Conservation (phyloP, 2,113 vertebrate species). For the Rhinoderma darwinii region DNA sequence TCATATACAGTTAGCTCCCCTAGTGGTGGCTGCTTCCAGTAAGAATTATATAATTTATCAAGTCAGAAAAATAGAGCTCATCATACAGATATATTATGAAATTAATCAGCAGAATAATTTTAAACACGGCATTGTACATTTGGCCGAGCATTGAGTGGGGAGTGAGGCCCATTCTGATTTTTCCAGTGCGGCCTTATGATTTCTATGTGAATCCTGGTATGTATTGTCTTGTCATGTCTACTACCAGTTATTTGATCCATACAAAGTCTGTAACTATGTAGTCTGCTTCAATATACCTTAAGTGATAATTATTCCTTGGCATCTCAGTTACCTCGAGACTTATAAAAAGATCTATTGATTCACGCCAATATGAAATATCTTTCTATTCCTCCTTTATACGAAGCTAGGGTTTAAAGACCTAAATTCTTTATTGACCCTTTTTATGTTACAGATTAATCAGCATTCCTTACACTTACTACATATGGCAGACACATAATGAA, state of each 20-base stretch:
- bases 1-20: too few species aligned
- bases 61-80: too few species aligned
- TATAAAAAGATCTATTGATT: conserved; percentile 7
- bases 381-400: background rate
- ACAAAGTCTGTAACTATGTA: background rate
- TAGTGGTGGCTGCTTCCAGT: too few species aligned
- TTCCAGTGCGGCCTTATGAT: background rate
- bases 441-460: conserved; percentile 37
- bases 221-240: background rate
- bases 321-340: too few species aligned
- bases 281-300: background rate
- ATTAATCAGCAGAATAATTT: too few species aligned
- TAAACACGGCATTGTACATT: too few species aligned
- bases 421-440: conserved; percentile 44
- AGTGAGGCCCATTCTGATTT: background rate
- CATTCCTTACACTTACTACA: conserved; percentile 49
- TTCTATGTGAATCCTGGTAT: background rate
- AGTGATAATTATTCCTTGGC: background rate
- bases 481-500: conserved; percentile 56
- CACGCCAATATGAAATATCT: background rate
- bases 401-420: conserved; percentile 1
- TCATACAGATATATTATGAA: too few species aligned
- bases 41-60: too few species aligned
- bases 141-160: too few species aligned
- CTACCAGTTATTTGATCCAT: background rate